phyloP scores from a whole-genome alignment of 2,113 vertebrate genomes.

The Indicator maculatus region DNA sequence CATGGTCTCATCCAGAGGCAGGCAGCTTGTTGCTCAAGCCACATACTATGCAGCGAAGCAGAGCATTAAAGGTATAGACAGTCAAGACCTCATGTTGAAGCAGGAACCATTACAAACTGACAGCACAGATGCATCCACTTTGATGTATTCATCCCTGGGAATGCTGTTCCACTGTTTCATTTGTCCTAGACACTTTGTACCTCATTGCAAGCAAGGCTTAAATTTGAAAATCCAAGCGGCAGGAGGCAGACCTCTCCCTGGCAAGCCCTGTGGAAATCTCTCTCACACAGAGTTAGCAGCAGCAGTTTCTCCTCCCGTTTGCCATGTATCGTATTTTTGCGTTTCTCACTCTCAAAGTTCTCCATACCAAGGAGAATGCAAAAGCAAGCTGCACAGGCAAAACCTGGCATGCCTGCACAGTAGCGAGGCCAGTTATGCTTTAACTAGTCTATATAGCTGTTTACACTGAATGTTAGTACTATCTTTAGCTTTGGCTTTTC shows the following conservation, averaged over 20 bases:
- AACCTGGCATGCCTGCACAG: neutral
- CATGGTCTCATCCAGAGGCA: neutral
- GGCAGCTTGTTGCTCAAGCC: neutral
- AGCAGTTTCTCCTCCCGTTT: neutral
- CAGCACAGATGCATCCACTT: neutral
- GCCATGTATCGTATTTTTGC: conserved; percentile 4
- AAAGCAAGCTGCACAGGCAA: neutral
- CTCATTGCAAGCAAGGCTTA: neutral
- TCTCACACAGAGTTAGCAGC: neutral
- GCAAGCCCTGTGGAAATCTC: conserved; percentile 23
- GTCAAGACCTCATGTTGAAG: neutral
- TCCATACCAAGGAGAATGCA: neutral
- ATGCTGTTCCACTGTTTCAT: neutral
- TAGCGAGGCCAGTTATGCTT: neutral
- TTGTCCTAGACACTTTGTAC: neutral
- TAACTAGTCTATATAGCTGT: neutral
- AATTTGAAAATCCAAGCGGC: neutral
- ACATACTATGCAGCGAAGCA: neutral
- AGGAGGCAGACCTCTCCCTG: neutral
- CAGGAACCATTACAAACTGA: neutral
- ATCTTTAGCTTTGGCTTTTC: neutral
- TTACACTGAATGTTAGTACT: neutral
- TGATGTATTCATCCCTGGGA: neutral
- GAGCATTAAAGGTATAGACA: neutral
- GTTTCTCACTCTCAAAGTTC: neutral